Conservation (phyloP, 1,140 invertebrate species). For the Ridgeia piscesae region DNA sequence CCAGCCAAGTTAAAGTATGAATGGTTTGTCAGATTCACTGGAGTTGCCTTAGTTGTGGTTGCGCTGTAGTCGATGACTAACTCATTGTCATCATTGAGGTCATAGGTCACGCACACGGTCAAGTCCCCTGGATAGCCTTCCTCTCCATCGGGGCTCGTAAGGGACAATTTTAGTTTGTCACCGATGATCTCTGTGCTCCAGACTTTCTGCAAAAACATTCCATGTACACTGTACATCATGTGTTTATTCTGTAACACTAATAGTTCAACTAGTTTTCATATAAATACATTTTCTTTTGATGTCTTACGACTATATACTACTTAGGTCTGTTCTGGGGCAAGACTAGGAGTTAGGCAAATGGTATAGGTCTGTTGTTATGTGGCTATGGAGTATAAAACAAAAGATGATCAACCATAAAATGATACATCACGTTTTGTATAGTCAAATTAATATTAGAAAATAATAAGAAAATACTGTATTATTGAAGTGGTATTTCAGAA, state of each 20-base stretch:
- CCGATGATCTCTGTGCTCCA: conserved; percentile 21
- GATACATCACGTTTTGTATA: not conserved
- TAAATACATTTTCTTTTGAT: conserved; percentile 8
- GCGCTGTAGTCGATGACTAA: conserved; percentile 75
- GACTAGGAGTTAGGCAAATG: too few relatives aligned
- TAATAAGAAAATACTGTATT: too few relatives aligned
- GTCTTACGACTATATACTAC: too few relatives aligned
- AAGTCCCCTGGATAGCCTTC: conserved; percentile 82
- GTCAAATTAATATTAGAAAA: too few relatives aligned
- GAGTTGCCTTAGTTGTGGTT: conserved; percentile 74
- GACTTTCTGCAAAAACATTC: conserved; percentile 21
- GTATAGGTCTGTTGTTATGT: too few relatives aligned
- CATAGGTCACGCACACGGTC: conserved; percentile 67
- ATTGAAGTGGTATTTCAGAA: too few relatives aligned
- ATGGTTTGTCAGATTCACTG: conserved; percentile 90
- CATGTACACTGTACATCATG: not conserved
- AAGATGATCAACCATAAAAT: not conserved
- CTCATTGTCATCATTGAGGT: conserved; percentile 71
- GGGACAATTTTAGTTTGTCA: conserved; percentile 43
- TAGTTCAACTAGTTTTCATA: too few relatives aligned
- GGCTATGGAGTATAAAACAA: not conserved
- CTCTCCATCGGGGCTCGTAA: conserved; percentile 76
- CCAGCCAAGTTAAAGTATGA: conserved; percentile 92
- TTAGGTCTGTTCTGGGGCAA: too few relatives aligned
- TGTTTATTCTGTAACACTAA: not conserved